These are phyloP conservation scores for Corvus moneduloides DNA, from an alignment of 2,113 vertebrate genomes.

Conservation along the genomic window DNA sequence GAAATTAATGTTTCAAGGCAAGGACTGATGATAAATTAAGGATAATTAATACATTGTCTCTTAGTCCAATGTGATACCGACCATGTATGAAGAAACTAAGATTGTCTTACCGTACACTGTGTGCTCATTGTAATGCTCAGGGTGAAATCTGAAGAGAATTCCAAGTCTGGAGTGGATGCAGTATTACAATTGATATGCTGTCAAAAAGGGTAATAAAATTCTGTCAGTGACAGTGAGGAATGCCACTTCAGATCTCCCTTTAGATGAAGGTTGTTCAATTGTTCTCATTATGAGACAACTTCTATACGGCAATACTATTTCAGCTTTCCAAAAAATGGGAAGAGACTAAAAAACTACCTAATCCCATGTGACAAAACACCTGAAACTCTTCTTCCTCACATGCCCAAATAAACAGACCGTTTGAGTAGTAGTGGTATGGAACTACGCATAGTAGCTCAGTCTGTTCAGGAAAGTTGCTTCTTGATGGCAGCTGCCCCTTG, in stretches of 20 bases:
- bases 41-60: slow-evolving; percentile 65
- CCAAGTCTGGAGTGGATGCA: slow-evolving; percentile 80
- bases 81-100: not conserved
- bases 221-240: not conserved
- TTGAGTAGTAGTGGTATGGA: not conserved
- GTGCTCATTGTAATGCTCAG: slow-evolving; percentile 79
- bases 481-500: not conserved
- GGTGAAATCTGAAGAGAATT: slow-evolving; percentile 87
- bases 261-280: not conserved
- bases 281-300: not conserved
- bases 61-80: not conserved
- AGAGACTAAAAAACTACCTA: not conserved
- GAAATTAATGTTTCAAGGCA: slow-evolving; percentile 59
- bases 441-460: not conserved
- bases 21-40: slow-evolving; percentile 59
- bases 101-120: slow-evolving; percentile 85
- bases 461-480: not conserved
- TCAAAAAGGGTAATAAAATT: not conserved
- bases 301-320: not conserved
- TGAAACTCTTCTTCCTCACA: not conserved
- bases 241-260: not conserved
- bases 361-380: not conserved
- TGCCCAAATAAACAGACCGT: not conserved
- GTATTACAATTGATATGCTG: slow-evolving; percentile 87
- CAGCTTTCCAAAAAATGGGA: not conserved